Conservation (phyloP, 2,113 vertebrate genomes). For the Dascyllus trimaculatus region DNA sequence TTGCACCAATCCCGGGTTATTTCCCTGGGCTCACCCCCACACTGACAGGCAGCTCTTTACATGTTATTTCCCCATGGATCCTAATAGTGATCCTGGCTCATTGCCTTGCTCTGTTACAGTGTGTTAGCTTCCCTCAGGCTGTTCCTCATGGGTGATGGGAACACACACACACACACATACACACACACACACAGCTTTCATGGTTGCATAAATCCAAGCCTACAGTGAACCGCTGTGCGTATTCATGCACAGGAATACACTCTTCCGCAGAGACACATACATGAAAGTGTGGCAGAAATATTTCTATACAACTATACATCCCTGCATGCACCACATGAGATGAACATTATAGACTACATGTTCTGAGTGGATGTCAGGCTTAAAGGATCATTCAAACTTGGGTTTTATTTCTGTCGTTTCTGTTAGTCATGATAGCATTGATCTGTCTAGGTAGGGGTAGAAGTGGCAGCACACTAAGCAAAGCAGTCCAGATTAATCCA, state of each 20-base stretch:
- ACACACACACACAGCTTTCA: slow-evolving; percentile 1
- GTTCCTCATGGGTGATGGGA: slow-evolving; percentile 42
- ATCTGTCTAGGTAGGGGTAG: too few relatives aligned
- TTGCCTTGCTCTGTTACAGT: slow-evolving; percentile 62
- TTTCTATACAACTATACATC: not conserved
- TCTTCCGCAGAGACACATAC: not conserved
- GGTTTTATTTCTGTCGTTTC: too few relatives aligned
- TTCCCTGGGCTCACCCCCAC: slow-evolving; percentile 61
- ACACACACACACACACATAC: slow-evolving; percentile 27
- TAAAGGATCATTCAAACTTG: slow-evolving; percentile 1
- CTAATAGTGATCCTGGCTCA: slow-evolving; percentile 68
- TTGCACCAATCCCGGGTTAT: slow-evolving; percentile 55
- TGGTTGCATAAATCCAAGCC: slow-evolving; percentile 30
- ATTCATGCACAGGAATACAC: not conserved
- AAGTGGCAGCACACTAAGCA: not conserved
- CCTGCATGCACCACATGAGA: slow-evolving; percentile 3
- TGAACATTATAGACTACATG: not conserved
- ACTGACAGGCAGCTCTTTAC: slow-evolving; percentile 64
- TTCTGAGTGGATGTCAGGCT: slow-evolving; percentile 2
- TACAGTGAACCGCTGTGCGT: not conserved
- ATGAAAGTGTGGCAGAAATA: not conserved
- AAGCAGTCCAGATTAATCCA: not conserved
- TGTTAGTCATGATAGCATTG: too few relatives aligned
- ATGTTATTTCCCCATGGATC: slow-evolving; percentile 77
- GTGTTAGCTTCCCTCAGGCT: slow-evolving; percentile 51